These are phyloP conservation scores for Tapirus terrestris DNA, from an alignment of 2,113 vertebrate genomes.

Conservation along the genomic window DNA sequence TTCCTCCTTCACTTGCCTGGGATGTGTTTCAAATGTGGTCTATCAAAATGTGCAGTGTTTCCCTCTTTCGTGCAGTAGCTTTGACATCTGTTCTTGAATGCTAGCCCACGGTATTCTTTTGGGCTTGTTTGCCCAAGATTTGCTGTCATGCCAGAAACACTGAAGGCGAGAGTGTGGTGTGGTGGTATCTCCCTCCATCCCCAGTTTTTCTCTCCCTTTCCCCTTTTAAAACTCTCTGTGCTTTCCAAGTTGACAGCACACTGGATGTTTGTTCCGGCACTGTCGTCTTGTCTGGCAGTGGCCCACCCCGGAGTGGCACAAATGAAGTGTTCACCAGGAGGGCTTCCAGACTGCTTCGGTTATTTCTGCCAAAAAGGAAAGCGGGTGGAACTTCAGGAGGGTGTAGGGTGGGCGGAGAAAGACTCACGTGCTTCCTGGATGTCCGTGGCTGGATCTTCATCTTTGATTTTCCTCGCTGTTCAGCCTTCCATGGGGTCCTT, in stretches of 20 bases:
- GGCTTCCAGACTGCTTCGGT: not conserved
- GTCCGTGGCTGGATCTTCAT: no score
- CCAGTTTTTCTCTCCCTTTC: not conserved
- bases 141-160: constrained; percentile 78
- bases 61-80: constrained; percentile 87
- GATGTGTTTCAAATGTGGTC: constrained; percentile 89
- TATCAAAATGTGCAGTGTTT: constrained; percentile 88
- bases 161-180: not conserved
- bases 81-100: constrained; percentile 89
- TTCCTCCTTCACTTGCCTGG: constrained; percentile 86
- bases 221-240: constrained; percentile 17
- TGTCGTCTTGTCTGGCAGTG: constrained; percentile 40
- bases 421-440: not conserved
- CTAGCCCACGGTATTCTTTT: constrained; percentile 84
- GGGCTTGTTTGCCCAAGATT: constrained; percentile 82
- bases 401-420: not conserved
- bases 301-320: not conserved
- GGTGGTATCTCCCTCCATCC: not conserved
- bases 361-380: not conserved
- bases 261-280: constrained; percentile 28
- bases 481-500: not conserved
- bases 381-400: not conserved
- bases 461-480: not conserved
- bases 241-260: constrained; percentile 23
- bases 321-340: not conserved